These are phyloP conservation scores for Ploceus nigricollis DNA, from an alignment of 2,113 vertebrate species.

Conservation along the genomic window DNA sequence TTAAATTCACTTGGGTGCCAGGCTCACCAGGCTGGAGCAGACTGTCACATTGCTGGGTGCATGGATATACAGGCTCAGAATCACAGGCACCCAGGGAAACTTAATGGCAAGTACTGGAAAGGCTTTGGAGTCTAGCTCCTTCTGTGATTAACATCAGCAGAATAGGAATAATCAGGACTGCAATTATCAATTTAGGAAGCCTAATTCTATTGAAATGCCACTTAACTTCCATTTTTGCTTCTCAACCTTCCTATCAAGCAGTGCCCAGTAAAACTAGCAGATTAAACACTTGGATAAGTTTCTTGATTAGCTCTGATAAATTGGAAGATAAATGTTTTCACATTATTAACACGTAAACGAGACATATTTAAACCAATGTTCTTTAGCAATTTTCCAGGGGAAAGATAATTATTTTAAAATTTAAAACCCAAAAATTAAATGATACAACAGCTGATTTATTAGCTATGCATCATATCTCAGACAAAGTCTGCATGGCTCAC, in stretches of 20 bases:
- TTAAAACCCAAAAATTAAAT: background rate
- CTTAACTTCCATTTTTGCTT: background rate
- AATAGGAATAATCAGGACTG: background rate
- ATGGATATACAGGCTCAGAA: background rate
- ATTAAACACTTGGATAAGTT: background rate
- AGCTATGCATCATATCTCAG: background rate
- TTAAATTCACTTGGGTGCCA: background rate
- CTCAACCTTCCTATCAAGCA: background rate
- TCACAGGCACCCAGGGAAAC: background rate
- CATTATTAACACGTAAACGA: background rate
- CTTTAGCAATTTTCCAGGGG: background rate
- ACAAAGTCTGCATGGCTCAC: background rate
- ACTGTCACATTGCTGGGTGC: background rate
- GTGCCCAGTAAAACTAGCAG: background rate
- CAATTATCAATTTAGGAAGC: background rate
- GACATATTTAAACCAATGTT: background rate
- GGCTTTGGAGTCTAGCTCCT: background rate
- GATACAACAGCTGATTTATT: background rate
- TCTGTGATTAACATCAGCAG: background rate
- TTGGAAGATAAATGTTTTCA: background rate
- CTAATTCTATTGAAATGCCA: background rate
- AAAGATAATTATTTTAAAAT: background rate
- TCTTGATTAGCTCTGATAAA: background rate
- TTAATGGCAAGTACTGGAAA: background rate
- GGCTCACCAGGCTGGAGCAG: background rate